Conservation (phyloP, 2,797 vertebrate species). For the Phylloscopus collybita region DNA sequence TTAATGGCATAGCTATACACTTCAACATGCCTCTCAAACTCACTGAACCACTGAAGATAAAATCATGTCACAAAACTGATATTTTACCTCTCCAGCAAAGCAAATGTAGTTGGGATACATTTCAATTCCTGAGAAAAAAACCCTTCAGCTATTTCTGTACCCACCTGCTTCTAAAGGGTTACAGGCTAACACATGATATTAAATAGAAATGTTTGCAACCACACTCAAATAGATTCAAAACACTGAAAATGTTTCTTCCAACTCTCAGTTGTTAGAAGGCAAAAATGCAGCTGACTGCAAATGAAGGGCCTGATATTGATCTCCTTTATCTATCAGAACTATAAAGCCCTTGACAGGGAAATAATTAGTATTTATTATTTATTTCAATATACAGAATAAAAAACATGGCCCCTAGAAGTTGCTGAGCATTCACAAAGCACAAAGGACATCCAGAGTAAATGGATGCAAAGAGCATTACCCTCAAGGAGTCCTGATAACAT, state of each 20-base stretch:
- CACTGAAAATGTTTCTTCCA: neutral
- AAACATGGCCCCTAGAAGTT: neutral
- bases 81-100: neutral
- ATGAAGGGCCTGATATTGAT: neutral
- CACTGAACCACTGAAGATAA: neutral
- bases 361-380: neutral
- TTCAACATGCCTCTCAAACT: neutral
- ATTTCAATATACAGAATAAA: neutral
- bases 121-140: neutral
- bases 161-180: neutral
- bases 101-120: neutral
- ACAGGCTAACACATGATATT: neutral
- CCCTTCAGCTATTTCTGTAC: neutral
- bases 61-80: neutral
- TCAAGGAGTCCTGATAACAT: neutral
- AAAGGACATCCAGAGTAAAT: neutral
- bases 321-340: neutral
- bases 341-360: neutral
- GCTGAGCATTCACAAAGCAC: rapidly evolving
- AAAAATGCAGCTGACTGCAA: neutral
- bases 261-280: neutral
- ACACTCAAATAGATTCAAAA: neutral
- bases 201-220: neutral
- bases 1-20: neutral
- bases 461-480: neutral